Percentiles rank a stretch among this genome's conserved stretches.
These are phyloP conservation scores for Cosmorhoe ocellata DNA, from an alignment of 2,888 invertebrate species.

Conservation along the genomic window DNA sequence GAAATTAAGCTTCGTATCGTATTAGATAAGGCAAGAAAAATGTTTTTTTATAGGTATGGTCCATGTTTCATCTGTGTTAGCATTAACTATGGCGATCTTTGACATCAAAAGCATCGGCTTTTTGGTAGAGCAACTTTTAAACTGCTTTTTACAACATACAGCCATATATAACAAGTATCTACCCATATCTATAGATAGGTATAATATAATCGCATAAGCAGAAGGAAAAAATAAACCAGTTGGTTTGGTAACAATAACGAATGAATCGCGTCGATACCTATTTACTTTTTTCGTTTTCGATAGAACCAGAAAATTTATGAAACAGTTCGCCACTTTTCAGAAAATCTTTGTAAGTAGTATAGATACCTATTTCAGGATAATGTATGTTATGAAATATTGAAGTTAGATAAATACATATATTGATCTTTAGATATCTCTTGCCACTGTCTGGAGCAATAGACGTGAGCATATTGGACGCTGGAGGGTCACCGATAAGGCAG, in stretches of 20 bases:
- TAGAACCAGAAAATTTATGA: not conserved
- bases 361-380: not conserved
- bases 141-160: slow-evolving; percentile 4
- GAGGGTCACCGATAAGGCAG: slow-evolving; percentile 91
- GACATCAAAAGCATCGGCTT: not conserved
- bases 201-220: too few species aligned
- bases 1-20: not conserved
- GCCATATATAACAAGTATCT: too few species aligned
- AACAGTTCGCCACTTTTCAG: not conserved
- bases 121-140: slow-evolving; percentile 11
- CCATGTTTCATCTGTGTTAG: too few species aligned
- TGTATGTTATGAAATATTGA: too few species aligned
- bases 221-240: too few species aligned
- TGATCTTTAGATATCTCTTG: slow-evolving; percentile 60
- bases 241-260: not conserved
- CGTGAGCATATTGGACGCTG: slow-evolving; percentile 65
- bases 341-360: not conserved
- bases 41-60: too few species aligned
- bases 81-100: not conserved
- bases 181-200: too few species aligned
- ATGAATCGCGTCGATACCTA: too few species aligned
- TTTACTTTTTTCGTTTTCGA: too few species aligned
- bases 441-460: slow-evolving; percentile 66
- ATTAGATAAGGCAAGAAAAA: too few species aligned
- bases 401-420: too few species aligned